These are phyloP conservation scores for Chloroclystis v-ata DNA, from an alignment of 2,888 invertebrate species.

Conservation along the genomic window DNA sequence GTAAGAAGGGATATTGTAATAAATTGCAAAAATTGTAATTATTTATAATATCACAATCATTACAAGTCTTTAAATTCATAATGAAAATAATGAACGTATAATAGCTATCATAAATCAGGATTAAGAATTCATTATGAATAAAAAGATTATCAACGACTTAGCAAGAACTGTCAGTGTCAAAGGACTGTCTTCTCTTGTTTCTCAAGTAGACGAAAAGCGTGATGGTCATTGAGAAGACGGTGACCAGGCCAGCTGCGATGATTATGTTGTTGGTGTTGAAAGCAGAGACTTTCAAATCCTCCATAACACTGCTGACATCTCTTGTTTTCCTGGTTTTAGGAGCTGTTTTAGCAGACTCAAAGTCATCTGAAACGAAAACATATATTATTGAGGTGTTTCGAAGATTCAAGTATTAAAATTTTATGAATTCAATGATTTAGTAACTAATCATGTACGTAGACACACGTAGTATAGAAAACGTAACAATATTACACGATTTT, in stretches of 20 bases:
- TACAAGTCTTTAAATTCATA: constrained; percentile 25
- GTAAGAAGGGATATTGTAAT: constrained; percentile 38
- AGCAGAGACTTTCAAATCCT: constrained; percentile 20
- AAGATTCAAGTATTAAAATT: too few relatives aligned
- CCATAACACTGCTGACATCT: constrained; percentile 45
- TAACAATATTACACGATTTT: too few relatives aligned
- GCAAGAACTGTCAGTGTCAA: constrained; percentile 29
- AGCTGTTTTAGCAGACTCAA: constrained; percentile 57
- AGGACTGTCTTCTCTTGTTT: constrained; percentile 28
- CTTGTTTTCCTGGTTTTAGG: constrained; percentile 57
- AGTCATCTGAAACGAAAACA: constrained; percentile 58
- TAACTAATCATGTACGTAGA: too few relatives aligned
- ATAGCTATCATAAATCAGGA: too few relatives aligned
- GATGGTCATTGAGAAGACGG: constrained; percentile 45
- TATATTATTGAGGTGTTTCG: background rate
- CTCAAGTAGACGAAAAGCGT: constrained; percentile 43
- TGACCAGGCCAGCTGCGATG: constrained; percentile 46
- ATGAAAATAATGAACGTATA: background rate
- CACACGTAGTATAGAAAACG: too few relatives aligned
- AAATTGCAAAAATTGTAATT: constrained; percentile 33
- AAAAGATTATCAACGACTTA: constrained; percentile 30
- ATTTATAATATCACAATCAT: constrained; percentile 52
- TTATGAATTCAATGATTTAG: background rate
- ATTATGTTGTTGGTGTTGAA: constrained; percentile 42
- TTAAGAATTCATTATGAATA: background rate